Percentiles rank a stretch among this genome's conserved stretches.
Evolutionary conservation across 30 jellyfish, hydroid and myxozoan genomes (phyloP).

Genomic region (Cassiopea andromeda): DNA sequence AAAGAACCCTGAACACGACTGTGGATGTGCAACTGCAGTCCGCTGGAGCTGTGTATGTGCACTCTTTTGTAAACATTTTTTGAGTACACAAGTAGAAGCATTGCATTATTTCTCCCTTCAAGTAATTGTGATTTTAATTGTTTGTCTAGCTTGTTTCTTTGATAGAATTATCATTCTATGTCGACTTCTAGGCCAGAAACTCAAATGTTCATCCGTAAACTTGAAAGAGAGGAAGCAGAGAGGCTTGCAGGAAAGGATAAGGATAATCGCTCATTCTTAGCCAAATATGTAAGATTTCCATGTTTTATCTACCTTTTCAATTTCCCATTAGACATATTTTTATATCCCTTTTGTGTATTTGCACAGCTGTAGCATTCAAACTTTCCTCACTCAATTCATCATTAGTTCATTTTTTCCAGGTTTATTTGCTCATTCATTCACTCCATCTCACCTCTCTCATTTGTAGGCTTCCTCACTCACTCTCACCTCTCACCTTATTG

Average conservation of each 20-base stretch:
- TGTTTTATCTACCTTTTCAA: not conserved
- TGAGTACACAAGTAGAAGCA: not conserved
- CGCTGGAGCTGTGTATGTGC: slow-evolving; percentile 81
- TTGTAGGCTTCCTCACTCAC: no score
- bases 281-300: slow-evolving; percentile 76
- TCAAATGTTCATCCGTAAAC: slow-evolving; percentile 77
- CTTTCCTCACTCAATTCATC: not conserved
- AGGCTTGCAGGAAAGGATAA: slow-evolving; percentile 88
- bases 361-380: not conserved
- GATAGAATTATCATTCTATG: no score
- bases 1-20: slow-evolving; percentile 65
- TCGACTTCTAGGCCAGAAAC: slow-evolving; percentile 86
- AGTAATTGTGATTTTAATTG: not conserved
- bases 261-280: slow-evolving; percentile 94
- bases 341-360: not conserved
- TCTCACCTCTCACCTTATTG: no score
- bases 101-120: not conserved
- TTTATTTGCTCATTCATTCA: no score
- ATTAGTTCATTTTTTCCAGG: no score
- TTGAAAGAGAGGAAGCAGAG: slow-evolving; percentile 82
- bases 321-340: not conserved
- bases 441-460: no score
- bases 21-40: slow-evolving; percentile 69
- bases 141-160: not conserved
- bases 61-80: no score